Evolutionary conservation across 2,888 invertebrate species (phyloP).

Genomic region (Autographa pulchrina): DNA sequence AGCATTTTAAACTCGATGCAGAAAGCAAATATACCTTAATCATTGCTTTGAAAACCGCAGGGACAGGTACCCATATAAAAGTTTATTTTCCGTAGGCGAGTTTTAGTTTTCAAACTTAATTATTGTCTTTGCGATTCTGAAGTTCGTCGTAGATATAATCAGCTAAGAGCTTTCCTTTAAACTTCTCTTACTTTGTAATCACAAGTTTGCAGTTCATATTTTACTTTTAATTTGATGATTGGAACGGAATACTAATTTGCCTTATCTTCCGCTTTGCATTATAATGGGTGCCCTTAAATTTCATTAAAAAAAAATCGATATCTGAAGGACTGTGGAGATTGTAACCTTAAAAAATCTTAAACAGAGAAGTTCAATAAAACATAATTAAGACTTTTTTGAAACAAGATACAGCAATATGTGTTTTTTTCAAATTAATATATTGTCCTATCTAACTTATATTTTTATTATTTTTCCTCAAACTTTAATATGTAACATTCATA

Average conservation of each 20-base stretch:
- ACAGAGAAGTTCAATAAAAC: too few relatives aligned
- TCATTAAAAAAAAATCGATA: not conserved
- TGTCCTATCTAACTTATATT: too few relatives aligned
- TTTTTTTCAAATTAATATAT: too few relatives aligned
- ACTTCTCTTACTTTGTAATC: slow-evolving; percentile 22
- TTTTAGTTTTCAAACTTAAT: slow-evolving; percentile 43
- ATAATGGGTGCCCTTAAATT: not conserved
- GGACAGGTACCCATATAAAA: slow-evolving; percentile 25
- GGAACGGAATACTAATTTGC: not conserved
- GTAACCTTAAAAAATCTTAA: too few relatives aligned
- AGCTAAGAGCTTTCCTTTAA: slow-evolving; percentile 32
- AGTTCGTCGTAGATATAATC: slow-evolving; percentile 41
- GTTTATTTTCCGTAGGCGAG: slow-evolving; percentile 16
- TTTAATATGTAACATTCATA: too few relatives aligned
- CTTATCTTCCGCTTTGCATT: not conserved
- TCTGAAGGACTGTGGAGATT: too few relatives aligned
- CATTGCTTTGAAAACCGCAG: not conserved
- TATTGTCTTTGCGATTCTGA: slow-evolving; percentile 36
- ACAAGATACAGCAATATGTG: too few relatives aligned
- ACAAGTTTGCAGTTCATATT: slow-evolving; percentile 37
- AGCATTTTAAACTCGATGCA: slow-evolving; percentile 4
- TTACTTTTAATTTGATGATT: slow-evolving; percentile 23
- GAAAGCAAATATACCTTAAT: not conserved
- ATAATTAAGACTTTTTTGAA: too few relatives aligned
- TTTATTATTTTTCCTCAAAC: too few relatives aligned